Evolutionary conservation across 2,113 vertebrate species (phyloP), one percentile per base, ranked within the genome.

Genomic region (Chaetodon auriga): DNA sequence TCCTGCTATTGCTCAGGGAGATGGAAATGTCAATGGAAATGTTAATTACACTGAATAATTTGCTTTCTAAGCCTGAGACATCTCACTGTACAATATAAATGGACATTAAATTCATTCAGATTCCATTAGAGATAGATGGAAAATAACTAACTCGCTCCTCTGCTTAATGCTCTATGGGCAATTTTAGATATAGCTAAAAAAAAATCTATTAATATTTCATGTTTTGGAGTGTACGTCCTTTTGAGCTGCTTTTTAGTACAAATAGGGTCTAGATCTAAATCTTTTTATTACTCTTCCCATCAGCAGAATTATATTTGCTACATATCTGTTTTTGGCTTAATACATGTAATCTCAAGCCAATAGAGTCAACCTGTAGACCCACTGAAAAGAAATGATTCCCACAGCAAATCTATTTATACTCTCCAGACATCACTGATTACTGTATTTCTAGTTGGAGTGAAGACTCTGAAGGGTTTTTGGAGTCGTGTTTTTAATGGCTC

Each of bases 1-100:
- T 11, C 41, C 36, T n/a, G 13, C 79, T 38, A 81, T 46, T 30
- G 16, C 21, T 58, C 25, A 48, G 36, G 35, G 45, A 36, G 18
- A 82, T 73, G 58, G 19, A 86, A 82, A 91, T 78, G 9, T 80
- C 46, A 75, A 25, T 57, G 54, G 6, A 72, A 43, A 78, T 55
- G 54, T 58, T 75, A 83, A 87, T 82, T 62, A 57, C 35, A 76
- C 43, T 25, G 23, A 78, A 68, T 73, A 36, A 78, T 53, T 82
- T 65, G 13, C 48, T 71, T 49, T 61, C 36, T 7, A 41, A 48
- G 23, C 72, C 23, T 51, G 21, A 71, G 30, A 15, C 16, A 13
- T 84, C 13, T 54, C 21, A 25, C 35, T 66, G 38, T 6, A 5
- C 11, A 5, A 58, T 48, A 76, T 48, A 68, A 53, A 57, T 41